Evolutionary conservation across 2,797 vertebrate genomes (phyloP), one percentile per base, ranked within the genome.

Genomic region (Aeoliscus strigatus): DNA sequence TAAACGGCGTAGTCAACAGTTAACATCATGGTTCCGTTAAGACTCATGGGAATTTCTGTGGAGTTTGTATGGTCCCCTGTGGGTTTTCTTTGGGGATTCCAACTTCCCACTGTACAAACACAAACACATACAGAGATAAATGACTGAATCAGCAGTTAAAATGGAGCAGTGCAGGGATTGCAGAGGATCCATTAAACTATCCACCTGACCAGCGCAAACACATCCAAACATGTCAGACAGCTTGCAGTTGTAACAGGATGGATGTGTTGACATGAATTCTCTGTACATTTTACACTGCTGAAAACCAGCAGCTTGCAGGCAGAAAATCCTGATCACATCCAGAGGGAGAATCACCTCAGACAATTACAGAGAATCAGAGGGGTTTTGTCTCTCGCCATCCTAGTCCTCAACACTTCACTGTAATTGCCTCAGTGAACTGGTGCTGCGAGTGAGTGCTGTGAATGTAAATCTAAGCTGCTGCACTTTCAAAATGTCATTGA

Each of bases 401-500:
- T 33, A 17, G 39, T 61, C 59, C 68, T 70, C 67, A 68, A 39
- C 51, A 38, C 48, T 61, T 70, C 45, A 57, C 57, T 73, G 13
- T 76, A 76, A 82, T 72, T 78, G 65, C 68, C 30, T 42, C 11
- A 27, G 56, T 75, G 69, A 75, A 66, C 44, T 42, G 50, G 58
- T 62, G 36, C 53, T 78, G 42, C 42, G 65, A 73, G 57, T 72
- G 74, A 79, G 61, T 71, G 62, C 59, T 56, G 64, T 72, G 70
- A 68, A 75, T 80, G 73, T 81, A 76, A 27, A 75, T 82, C 81
- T 74, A 74, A 41, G 54, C 36, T 58, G 34, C 40, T 52, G 18
- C 18, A 62, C 54, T 51, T 23, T 57, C 77, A 52, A 77, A 76
- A 81, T 76, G 66, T 46, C 47, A 79, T 61, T 81, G 83, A 87